Conservation (phyloP, 1,140 invertebrate genomes). For the Atta texana region DNA sequence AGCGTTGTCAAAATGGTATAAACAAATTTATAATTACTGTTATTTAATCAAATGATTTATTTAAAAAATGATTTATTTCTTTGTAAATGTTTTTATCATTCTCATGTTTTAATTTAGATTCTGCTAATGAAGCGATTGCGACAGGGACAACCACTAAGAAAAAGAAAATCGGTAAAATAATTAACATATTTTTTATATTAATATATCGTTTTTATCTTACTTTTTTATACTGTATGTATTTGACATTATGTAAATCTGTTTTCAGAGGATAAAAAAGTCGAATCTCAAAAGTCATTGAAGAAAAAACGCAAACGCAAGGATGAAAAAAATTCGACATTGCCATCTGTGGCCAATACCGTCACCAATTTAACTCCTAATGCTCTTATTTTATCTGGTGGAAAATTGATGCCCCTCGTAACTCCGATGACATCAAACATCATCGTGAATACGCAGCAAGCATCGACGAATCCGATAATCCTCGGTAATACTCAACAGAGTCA, state of each 20-base stretch:
- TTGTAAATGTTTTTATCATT: neutral
- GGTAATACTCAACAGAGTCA: constrained; percentile 83
- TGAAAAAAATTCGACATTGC: constrained; percentile 65
- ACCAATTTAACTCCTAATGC: constrained; percentile 81
- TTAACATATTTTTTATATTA: neutral
- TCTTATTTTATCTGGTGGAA: constrained; percentile 82
- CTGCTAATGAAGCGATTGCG: neutral
- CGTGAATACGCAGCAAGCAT: constrained; percentile 80
- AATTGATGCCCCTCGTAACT: constrained; percentile 84
- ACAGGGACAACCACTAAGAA: constrained; percentile 34
- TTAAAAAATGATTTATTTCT: too few species aligned
- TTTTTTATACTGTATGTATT: too few species aligned
- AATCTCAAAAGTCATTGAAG: constrained; percentile 75
- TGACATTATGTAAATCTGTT: neutral
- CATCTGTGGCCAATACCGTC: constrained; percentile 75
- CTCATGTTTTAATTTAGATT: constrained; percentile 52
- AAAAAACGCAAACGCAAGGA: constrained; percentile 75
- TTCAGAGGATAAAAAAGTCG: constrained; percentile 69
- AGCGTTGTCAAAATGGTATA: constrained; percentile 54
- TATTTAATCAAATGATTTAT: neutral
- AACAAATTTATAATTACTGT: constrained; percentile 29
- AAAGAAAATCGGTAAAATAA: constrained; percentile 54
- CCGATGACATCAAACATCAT: constrained; percentile 84
- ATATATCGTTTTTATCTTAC: neutral
- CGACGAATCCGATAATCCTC: constrained; percentile 82